Conservation (phyloP, 2,113 vertebrate species). For the Puma concolor region DNA sequence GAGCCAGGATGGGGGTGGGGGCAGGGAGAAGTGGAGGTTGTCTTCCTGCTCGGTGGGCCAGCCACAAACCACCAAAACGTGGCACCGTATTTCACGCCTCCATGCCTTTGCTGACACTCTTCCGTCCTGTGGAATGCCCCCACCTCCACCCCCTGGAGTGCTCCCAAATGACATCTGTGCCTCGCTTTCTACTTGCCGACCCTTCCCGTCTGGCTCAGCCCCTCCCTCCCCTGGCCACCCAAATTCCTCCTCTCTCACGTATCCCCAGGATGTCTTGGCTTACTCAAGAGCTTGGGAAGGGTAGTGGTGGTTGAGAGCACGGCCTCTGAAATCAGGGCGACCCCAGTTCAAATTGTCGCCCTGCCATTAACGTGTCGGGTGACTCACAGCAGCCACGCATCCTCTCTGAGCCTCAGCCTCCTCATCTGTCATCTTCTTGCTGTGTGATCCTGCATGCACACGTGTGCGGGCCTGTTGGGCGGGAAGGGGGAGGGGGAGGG, state of each 20-base stretch:
- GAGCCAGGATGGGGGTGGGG: conserved; percentile 32
- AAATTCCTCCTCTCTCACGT: not conserved
- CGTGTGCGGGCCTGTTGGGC: not conserved
- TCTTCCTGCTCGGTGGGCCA: conserved; percentile 48
- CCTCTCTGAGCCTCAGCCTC: not conserved
- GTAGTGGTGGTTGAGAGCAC: not conserved
- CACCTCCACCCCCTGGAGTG: not conserved
- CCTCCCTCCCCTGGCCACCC: not conserved
- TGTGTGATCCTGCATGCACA: not conserved
- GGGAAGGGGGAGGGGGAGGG: not conserved
- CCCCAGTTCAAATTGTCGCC: not conserved
- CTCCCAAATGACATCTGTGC: not conserved
- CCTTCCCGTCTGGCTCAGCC: not conserved
- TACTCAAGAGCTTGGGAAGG: not conserved
- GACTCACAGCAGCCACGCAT: not conserved
- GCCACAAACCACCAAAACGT: conserved; percentile 53
- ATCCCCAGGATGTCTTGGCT: not conserved
- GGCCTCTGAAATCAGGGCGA: not conserved
- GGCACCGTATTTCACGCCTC: conserved; percentile 63
- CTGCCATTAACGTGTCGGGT: not conserved
- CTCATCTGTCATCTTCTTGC: not conserved
- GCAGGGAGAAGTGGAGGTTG: conserved; percentile 48
- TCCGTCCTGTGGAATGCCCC: not conserved
- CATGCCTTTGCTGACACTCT: not conserved
- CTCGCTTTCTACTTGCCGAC: not conserved